Evolutionary conservation across 2,888 invertebrate genomes (phyloP).

Genomic region (Odontocolon sp.): DNA sequence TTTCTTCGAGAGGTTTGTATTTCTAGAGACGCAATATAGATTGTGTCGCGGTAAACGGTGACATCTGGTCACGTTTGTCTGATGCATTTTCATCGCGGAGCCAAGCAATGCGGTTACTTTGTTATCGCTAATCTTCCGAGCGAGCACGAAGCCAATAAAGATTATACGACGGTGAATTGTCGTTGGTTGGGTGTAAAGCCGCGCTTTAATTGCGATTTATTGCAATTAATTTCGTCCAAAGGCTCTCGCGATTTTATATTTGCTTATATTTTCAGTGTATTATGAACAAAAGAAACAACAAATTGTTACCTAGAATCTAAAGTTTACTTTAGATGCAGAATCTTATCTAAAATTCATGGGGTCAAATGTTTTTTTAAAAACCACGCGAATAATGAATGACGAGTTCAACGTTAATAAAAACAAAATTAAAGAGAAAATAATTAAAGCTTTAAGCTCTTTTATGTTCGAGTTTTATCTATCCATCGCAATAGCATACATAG

Average conservation of each 20-base stretch:
- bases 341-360: too few relatives aligned
- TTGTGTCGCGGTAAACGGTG: slow-evolving; percentile 3
- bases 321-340: too few relatives aligned
- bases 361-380: too few relatives aligned
- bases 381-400: too few relatives aligned
- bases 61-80: slow-evolving; percentile 35
- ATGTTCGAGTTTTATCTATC: neutral
- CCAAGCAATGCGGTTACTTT: slow-evolving; percentile 59
- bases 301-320: too few relatives aligned
- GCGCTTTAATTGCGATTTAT: slow-evolving; percentile 5
- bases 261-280: neutral
- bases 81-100: slow-evolving; percentile 43
- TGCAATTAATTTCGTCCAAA: neutral
- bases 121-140: slow-evolving; percentile 56
- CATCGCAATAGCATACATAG: neutral
- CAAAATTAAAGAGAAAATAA: neutral
- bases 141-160: slow-evolving; percentile 51
- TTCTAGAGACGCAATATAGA: slow-evolving; percentile 3
- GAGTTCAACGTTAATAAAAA: too few relatives aligned
- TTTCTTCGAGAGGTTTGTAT: neutral
- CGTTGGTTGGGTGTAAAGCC: slow-evolving; percentile 22
- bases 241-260: neutral
- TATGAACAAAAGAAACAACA: too few relatives aligned
- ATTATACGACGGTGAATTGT: slow-evolving; percentile 41
- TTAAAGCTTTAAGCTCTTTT: neutral